Conservation (phyloP, 2,797 vertebrate species). For the Tokudaia tokunoshimensis region DNA sequence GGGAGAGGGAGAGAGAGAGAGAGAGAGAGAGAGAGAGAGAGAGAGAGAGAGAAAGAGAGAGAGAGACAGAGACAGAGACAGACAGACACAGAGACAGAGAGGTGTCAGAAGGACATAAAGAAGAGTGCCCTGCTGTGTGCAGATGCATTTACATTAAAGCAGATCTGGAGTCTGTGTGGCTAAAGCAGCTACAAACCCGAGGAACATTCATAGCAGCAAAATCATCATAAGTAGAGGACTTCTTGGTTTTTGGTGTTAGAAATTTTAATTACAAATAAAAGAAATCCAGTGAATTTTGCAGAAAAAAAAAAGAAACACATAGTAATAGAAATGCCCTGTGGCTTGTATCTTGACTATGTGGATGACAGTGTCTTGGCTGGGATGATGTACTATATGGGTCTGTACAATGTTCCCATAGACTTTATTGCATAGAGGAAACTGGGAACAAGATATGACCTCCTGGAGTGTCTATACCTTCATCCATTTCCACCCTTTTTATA, state of each 20-base stretch:
- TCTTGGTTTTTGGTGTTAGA: conserved; percentile 80
- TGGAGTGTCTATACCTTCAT: no score
- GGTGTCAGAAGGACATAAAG: neutral
- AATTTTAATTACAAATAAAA: conserved; percentile 87
- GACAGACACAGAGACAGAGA: neutral
- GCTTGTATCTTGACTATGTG: neutral
- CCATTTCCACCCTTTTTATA: no score
- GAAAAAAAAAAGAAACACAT: conserved; percentile 73
- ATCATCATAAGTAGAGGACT: conserved; percentile 87
- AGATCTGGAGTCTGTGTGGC: conserved; percentile 90
- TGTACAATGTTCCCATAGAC: neutral
- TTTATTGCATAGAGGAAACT: neutral
- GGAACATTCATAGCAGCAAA: conserved; percentile 92
- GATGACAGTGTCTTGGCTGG: neutral
- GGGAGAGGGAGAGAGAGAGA: no score
- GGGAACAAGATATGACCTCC: neutral
- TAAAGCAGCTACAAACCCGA: conserved; percentile 89
- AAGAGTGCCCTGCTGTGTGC: conserved; percentile 88
- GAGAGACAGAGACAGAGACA: no score
- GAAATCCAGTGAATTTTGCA: conserved; percentile 89
- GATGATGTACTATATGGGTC: neutral
- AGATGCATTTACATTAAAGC: conserved; percentile 85
- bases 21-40: neutral
- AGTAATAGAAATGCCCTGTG: neutral
- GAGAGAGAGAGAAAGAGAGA: neutral